Conservation (phyloP, 2,888 invertebrate species). For the Drosophila leonis region DNA sequence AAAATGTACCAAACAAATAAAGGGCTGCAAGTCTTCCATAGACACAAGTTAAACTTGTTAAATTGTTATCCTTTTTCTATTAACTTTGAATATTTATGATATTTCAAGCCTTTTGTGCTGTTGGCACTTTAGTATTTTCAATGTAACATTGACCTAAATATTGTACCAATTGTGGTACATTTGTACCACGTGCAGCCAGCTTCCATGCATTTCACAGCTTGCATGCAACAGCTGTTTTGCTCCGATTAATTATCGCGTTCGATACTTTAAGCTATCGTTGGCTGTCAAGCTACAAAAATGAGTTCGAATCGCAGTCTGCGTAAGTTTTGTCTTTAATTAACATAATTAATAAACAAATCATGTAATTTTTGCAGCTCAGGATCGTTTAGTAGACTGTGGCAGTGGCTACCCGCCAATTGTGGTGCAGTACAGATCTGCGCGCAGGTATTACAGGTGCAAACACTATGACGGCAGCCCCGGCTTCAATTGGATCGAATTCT, state of each 20-base stretch:
- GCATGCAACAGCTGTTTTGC: background rate
- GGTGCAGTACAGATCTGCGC: constrained; percentile 60
- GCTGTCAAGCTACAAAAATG: constrained; percentile 15
- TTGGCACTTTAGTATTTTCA: background rate
- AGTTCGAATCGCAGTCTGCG: background rate
- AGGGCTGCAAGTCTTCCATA: background rate
- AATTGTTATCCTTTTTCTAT: accelerated
- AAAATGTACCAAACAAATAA: background rate
- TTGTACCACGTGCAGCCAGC: background rate
- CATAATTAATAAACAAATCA: background rate
- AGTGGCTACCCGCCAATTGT: constrained; percentile 61
- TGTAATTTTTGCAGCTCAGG: constrained; percentile 23
- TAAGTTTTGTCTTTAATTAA: constrained; percentile 8
- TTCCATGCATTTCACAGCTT: background rate
- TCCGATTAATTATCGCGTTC: background rate
- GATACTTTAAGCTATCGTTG: constrained; percentile 2
- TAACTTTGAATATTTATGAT: background rate
- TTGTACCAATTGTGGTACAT: background rate
- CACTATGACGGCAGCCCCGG: constrained; percentile 64
- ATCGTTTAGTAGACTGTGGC: constrained; percentile 37
- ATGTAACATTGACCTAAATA: background rate
- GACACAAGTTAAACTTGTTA: background rate
- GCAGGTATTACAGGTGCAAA: constrained; percentile 67
- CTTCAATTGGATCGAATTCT: constrained; percentile 79
- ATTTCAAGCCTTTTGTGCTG: background rate